Evolutionary conservation across 2,113 vertebrate species (phyloP), one percentile per base, ranked within the genome.

Genomic region (Grammomys surdaster): DNA sequence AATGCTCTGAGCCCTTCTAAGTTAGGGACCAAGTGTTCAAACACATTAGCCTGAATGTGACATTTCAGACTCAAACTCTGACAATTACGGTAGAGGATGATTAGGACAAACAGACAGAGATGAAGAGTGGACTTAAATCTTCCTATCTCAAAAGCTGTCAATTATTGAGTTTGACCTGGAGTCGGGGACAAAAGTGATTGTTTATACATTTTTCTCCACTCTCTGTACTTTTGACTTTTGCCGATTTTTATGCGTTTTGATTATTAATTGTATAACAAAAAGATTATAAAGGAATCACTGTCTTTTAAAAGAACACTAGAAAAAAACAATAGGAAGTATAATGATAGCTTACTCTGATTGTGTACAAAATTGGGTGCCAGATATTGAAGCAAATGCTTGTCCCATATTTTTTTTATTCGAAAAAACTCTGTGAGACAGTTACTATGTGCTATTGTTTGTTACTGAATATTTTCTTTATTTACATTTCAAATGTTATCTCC

Each of bases 261-360:
- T 80, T 81, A 88, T 90, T 92, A 33, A 13, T 46, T 92, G 4
- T 46, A 72, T 65, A 60, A 92, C 36, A 65, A 90, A 86, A 92
- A 86, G 26, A 24, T 51, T 78, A 76, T 67, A 48, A 87, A 43
- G 26, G 72, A 67, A 56, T 48, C 89, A 73, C 14, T 69, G 3
- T 19, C 84, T 69, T 76, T 89, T 51, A 91, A 70, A 40, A 65
- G 7, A 76, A 86, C 36, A 93, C 82, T 65, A n/a, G 8, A 46
- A 93, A 70, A 70, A 13, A 91, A 81, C 28, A 91, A 88, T 56
- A 28, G 2, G 16, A 56, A 86, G n/a, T 60, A 48, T 75, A 94
- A 70, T 11, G 70, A 48, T 78, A 63, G 19, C 17, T 72, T 24
- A 54, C 24, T 48, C 81, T 72, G 70, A 94, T 17, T 92, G n/a